Evolutionary conservation across 2,113 vertebrate genomes (phyloP).

Genomic region (Oreochromis spilurus): DNA sequence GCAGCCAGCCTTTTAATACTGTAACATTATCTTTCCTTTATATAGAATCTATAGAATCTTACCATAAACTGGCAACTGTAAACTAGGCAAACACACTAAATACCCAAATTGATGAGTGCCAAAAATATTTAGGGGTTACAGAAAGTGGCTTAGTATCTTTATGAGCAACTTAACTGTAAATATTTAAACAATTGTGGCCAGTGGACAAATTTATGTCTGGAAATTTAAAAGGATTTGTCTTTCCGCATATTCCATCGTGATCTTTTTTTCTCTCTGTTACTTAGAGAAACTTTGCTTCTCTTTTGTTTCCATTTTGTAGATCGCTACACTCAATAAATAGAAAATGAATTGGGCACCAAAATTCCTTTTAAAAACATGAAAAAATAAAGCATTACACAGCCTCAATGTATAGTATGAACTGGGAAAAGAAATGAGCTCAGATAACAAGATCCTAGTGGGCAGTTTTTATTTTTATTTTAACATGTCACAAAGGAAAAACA

Average conservation of each 20-base stretch:
- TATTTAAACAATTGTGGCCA: not conserved
- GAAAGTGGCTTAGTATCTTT: not conserved
- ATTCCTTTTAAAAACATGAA: not conserved
- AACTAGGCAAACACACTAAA: not conserved
- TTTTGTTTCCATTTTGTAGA: not conserved
- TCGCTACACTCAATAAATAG: not conserved
- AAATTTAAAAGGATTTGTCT: not conserved
- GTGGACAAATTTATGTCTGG: not conserved
- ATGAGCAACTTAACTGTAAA: not conserved
- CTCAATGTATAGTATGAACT: not conserved
- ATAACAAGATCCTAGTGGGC: not conserved
- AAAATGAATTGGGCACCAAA: not conserved
- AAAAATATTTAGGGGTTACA: not conserved
- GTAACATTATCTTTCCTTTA: not conserved
- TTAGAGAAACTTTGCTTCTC: not conserved
- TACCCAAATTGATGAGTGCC: not conserved
- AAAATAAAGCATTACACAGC: not conserved
- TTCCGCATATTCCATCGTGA: not conserved
- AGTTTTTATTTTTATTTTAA: not conserved
- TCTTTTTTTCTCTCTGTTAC: not conserved
- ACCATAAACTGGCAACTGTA: not conserved
- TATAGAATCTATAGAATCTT: not conserved
- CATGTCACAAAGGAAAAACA: not conserved
- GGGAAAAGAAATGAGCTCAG: not conserved
- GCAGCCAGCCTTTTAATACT: not conserved